Conservation (phyloP, 2,888 invertebrate genomes). For the Mythimna albipuncta region DNA sequence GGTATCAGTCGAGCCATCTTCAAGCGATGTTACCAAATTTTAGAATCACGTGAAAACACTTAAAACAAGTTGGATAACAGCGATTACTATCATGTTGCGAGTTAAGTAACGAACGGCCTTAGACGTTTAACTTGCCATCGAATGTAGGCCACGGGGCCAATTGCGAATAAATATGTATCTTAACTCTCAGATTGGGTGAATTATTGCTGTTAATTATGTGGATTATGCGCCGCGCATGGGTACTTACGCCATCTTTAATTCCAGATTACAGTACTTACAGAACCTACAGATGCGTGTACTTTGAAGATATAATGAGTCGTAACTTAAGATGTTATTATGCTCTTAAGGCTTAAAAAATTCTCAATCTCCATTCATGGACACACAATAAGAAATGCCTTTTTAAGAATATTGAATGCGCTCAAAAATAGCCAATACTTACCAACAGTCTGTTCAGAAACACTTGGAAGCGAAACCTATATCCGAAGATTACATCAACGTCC, state of each 20-base stretch:
- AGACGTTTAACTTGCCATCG: conserved; percentile 58
- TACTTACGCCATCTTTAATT: conserved; percentile 27
- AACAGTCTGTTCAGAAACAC: neutral
- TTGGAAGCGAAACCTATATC: conserved; percentile 3
- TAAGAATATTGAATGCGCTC: neutral
- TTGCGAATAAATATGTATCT: conserved; percentile 56
- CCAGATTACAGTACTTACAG: neutral
- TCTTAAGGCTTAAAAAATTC: neutral
- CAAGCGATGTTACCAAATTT: conserved; percentile 59
- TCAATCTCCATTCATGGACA: neutral
- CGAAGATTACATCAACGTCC: conserved; percentile 28
- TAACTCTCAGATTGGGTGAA: conserved; percentile 35
- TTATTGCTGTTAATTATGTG: conserved; percentile 31
- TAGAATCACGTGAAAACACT: conserved; percentile 64
- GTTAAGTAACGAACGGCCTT: conserved; percentile 67
- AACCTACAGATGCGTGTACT: neutral
- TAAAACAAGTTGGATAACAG: conserved; percentile 62
- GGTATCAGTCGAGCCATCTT: conserved; percentile 57
- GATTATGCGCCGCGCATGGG: neutral
- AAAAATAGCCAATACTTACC: neutral
- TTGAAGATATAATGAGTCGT: neutral
- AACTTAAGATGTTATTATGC: neutral
- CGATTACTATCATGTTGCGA: conserved; percentile 56
- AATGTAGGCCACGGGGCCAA: conserved; percentile 68
- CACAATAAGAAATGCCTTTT: conserved; percentile 9